Conservation (phyloP, 2,888 invertebrate species). For the Caenorhabditis sulstoni region DNA sequence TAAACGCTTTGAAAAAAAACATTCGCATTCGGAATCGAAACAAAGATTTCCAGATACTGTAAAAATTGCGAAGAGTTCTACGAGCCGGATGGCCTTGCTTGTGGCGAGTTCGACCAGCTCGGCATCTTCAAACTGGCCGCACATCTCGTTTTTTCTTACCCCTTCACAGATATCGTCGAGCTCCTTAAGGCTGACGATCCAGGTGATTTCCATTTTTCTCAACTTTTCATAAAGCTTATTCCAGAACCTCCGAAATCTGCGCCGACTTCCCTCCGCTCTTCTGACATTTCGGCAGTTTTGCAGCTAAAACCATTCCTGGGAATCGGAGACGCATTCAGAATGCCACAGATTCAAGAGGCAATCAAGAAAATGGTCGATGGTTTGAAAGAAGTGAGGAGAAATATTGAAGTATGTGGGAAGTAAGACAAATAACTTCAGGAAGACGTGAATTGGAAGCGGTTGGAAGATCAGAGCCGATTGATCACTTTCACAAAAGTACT, state of each 20-base stretch:
- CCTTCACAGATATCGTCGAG: slow-evolving; percentile 23
- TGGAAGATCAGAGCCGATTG: slow-evolving; percentile 11
- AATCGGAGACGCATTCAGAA: slow-evolving; percentile 39
- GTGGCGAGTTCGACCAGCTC: slow-evolving; percentile 40
- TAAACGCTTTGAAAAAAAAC: too few species aligned
- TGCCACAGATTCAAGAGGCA: slow-evolving; percentile 9
- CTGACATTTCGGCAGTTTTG: slow-evolving; percentile 15
- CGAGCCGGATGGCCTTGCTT: slow-evolving; percentile 47
- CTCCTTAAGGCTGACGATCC: slow-evolving; percentile 13
- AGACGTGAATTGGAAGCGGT: slow-evolving; percentile 46
- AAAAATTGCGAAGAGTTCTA: slow-evolving; percentile 29
- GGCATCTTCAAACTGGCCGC: slow-evolving; percentile 62
- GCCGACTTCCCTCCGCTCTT: slow-evolving; percentile 21
- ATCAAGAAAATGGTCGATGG: slow-evolving; percentile 18
- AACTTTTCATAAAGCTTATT: not conserved
- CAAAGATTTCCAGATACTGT: slow-evolving; percentile 38
- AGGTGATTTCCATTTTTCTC: slow-evolving; percentile 3
- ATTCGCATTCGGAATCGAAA: too few species aligned
- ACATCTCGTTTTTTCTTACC: slow-evolving; percentile 48
- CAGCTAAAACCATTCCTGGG: slow-evolving; percentile 31
- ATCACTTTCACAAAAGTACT: slow-evolving; percentile 32
- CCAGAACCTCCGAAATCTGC: slow-evolving; percentile 17
- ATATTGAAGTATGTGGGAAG: too few species aligned
- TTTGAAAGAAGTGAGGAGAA: slow-evolving; percentile 15
- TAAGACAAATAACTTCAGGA: not conserved